Conservation (phyloP, 1,140 invertebrate species). For the Drosophila parvula region DNA sequence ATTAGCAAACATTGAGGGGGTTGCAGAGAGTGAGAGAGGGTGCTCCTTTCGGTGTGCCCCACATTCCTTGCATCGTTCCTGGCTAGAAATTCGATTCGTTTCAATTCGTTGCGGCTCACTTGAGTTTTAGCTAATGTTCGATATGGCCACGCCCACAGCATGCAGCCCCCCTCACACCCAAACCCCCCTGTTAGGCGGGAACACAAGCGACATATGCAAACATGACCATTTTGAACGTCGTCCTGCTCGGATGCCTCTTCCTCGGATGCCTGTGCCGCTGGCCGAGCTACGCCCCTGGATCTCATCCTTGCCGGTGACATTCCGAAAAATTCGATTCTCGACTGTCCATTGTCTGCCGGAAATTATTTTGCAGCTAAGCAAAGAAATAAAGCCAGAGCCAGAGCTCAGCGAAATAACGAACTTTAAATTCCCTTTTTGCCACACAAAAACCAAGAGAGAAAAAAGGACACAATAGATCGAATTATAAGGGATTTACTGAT, state of each 20-base stretch:
- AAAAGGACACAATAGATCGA: not conserved
- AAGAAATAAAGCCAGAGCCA: slow-evolving; percentile 40
- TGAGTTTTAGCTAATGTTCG: slow-evolving; percentile 82
- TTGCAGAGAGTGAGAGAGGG: not conserved
- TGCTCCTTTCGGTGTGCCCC: slow-evolving; percentile 31
- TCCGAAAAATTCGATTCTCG: slow-evolving; percentile 52
- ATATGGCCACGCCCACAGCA: slow-evolving; percentile 71
- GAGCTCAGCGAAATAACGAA: slow-evolving; percentile 21
- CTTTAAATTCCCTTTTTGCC: slow-evolving; percentile 21
- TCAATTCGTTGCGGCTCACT: slow-evolving; percentile 80
- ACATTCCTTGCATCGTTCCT: slow-evolving; percentile 48
- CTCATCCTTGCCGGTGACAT: slow-evolving; percentile 43
- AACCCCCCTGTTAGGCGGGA: not conserved
- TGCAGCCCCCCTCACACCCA: not conserved
- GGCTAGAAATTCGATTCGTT: slow-evolving; percentile 68
- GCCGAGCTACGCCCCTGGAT: not conserved
- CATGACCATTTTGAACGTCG: slow-evolving; percentile 70
- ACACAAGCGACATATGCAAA: slow-evolving; percentile 73
- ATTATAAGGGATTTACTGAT: not conserved
- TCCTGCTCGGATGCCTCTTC: slow-evolving; percentile 13
- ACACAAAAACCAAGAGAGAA: too few species aligned
- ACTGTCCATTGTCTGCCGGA: slow-evolving; percentile 69
- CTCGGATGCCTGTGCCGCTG: not conserved
- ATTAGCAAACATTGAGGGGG: not conserved
- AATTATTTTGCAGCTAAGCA: slow-evolving; percentile 72